Base-by-base conservation (phyloP, 2,113 vertebrate genomes). In the Cynoglossus semilaevis region DNA sequence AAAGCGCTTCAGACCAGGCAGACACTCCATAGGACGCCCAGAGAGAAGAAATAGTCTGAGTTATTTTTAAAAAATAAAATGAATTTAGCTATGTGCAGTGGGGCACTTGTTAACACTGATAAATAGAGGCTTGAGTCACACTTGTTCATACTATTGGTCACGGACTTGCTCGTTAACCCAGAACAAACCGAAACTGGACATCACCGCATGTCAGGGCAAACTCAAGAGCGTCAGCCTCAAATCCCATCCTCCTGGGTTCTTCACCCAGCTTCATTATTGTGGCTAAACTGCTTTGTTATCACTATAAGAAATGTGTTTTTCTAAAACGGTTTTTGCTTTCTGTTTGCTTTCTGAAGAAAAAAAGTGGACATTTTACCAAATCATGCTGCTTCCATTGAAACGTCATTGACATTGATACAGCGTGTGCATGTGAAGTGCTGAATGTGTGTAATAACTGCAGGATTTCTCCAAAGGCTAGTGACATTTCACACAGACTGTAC, bases 351-450 rank as follows among this genome's bases (percentile, higher is more conserved):
- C 58, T 72, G 59, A 81, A 75, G 40, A 67, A 9, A 81, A 70
- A 75, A 46, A 58, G 43, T 50, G 55, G 74, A 76, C 63, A 55
- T 81, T 82, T 82, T 74, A 51, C 61, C 62, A 70, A 82, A 83
- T 83, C 76, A 67, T 81, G 72, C 81, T 68, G 55, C 81, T 88
- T 87, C 78, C 81, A 76, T 67, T 54, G 58, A 52, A 85, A 59
- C 75, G 73, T 72, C 74, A 69, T 70, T 56, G 76, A 70, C 75
- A 35, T 79, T 54, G 70, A 74, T 58, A 34, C 72, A 40, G 78
- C 57, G 85, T 76, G 78, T 83, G 83, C 88, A 86, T 86, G 86
- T 77, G 77, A 74, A 57, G 56, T 79, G 79, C 78, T 70, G 77
- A 67, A 62, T 29, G 49, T 76, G 70, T 63, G 69, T 77, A 67